Evolutionary conservation across 2,888 invertebrate species (phyloP), one percentile per base, ranked within the genome.

Genomic region (Eledone cirrhosa): DNA sequence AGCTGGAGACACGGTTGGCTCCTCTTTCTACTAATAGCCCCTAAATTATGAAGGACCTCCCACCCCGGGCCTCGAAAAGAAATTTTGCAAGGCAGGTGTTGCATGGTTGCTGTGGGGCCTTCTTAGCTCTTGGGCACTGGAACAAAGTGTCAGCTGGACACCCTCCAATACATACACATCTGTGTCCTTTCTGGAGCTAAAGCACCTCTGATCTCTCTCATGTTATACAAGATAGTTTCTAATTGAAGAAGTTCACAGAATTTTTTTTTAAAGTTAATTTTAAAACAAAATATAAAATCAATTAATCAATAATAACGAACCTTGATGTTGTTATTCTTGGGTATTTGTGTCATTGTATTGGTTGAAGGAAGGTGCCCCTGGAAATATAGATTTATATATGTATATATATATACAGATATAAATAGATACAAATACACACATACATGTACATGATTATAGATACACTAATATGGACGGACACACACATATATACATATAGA

Each of bases 301-400:
- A 41, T 41, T 3, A 41, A 41, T 41, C 5, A 41, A 41, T 41
- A 5, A 41, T 41, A 41, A 69, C 69, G 19, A 69, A 69, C 69
- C 69, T 69, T 69, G 16, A 69, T 69, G 31, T 69, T 69, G 69
- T 69, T 69, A 33, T 69, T 69, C 69, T 69, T 69, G 33, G 69
- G 33, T 2, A 69, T 69, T 33, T 69, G 69, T 22, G 69, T 69
- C 69, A 69, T 69, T 41, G 11, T 41, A 41, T 41, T 41, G 22
- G 69, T 69, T 69, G 31, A 47, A 47, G 53, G 48, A 41, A 53
- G 47, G 2, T 48, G 76, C 11, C 48, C 76, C 76, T 76, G 48
- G 22, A 76, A 48, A 19, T 4, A 29, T 1, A 72, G 22, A 59
- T 59, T n/a, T 59, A 59, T 59, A 59, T 59, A 59, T 59, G 11